A percentile compares a stretch with the other conserved stretches of the same genome.
Conservation (phyloP, 2,888 invertebrate genomes). For the Metellina segmentata region DNA sequence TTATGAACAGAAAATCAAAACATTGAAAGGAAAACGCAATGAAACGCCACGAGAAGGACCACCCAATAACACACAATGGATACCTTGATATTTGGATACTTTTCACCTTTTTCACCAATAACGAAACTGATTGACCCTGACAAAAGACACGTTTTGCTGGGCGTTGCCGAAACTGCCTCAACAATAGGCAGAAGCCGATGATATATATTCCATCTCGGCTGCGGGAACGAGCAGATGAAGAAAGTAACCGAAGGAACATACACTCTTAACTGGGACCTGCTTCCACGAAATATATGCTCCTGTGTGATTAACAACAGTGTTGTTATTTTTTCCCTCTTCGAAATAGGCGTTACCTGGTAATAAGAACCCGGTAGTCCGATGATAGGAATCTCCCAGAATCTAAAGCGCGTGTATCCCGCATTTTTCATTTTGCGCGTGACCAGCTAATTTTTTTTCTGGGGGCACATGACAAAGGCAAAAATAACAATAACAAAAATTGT, state of each 20-base stretch:
- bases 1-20: too few relatives aligned
- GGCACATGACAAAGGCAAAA: conserved; percentile 8
- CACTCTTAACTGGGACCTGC: not conserved
- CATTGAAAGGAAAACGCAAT: too few relatives aligned
- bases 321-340: conserved; percentile 2
- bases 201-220: conserved; percentile 14
- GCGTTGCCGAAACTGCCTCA: conserved; percentile 39
- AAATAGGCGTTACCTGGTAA: conserved; percentile 58
- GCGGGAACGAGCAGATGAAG: conserved; percentile 5
- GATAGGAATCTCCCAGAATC: conserved; percentile 63
- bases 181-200: conserved; percentile 27
- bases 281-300: conserved; percentile 46
- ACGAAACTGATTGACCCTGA: conserved; percentile 44
- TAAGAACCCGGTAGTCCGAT: conserved; percentile 56
- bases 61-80: too few relatives aligned
- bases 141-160: conserved; percentile 37
- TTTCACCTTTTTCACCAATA: not conserved
- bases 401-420: conserved; percentile 55
- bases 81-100: not conserved
- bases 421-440: conserved; percentile 60
- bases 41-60: too few relatives aligned
- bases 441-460: conserved; percentile 49
- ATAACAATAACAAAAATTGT: too few relatives aligned
- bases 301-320: conserved; percentile 17
- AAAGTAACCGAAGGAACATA: conserved; percentile 25